Conservation (phyloP, 2,797 vertebrate species). For the Megalops cyprinoides region DNA sequence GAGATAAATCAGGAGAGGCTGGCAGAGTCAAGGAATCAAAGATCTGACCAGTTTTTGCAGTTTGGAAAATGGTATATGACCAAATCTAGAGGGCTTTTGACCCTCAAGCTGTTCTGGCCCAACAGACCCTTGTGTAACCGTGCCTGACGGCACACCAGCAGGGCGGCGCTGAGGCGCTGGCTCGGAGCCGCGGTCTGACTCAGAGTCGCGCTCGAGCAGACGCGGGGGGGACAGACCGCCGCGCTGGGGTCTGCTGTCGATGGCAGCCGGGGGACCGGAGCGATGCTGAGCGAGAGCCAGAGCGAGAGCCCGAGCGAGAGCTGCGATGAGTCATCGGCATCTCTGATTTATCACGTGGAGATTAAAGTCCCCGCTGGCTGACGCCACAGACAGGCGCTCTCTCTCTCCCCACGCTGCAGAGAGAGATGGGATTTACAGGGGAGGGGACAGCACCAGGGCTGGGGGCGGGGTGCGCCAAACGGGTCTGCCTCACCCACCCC, state of each 20-base stretch:
- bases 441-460: background rate
- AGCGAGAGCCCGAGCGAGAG: slow-evolving; percentile 40
- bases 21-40: background rate
- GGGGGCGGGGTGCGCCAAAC: background rate
- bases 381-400: slow-evolving; percentile 40
- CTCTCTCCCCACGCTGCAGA: slow-evolving; percentile 42
- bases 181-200: background rate
- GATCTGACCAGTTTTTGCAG: background rate
- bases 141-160: background rate
- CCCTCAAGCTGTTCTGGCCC: background rate
- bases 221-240: slow-evolving; percentile 50
- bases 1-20: background rate
- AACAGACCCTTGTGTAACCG: background rate
- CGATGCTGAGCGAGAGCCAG: background rate
- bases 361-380: slow-evolving; percentile 58
- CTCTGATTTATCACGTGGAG: slow-evolving; percentile 61
- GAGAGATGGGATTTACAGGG: background rate
- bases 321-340: slow-evolving; percentile 72
- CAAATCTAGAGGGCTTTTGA: background rate
- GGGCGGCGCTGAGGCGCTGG: background rate
- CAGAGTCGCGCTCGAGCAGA: slow-evolving; percentile 37
- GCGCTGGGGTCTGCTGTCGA: slow-evolving; percentile 48
- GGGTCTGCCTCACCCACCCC: background rate
- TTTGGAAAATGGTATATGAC: background rate
- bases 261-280: slow-evolving; percentile 33